Evolutionary conservation across 2,888 invertebrate genomes (phyloP).

Genomic region (Meganola albula): DNA sequence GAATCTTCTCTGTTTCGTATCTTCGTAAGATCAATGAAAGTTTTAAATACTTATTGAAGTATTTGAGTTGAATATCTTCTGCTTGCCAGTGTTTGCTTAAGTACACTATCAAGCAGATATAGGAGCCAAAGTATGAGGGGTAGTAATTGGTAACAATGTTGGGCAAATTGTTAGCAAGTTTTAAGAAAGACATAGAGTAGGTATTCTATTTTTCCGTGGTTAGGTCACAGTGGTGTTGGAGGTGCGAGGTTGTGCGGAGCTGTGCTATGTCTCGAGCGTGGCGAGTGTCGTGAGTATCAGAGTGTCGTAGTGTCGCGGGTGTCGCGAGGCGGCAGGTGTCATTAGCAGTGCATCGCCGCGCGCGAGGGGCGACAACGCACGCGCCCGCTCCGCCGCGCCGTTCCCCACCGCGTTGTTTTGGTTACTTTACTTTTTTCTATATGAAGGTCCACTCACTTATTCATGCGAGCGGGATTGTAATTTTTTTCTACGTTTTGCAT

Average conservation of each 20-base stretch:
- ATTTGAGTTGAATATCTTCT: no score
- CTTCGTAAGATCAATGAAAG: no score
- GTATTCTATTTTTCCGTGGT: no score
- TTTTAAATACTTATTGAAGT: no score
- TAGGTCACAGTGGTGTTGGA: no score
- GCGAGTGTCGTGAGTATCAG: slow-evolving; percentile 14
- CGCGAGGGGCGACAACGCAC: slow-evolving; percentile 13
- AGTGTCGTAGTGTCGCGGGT: slow-evolving; percentile 6
- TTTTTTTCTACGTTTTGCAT: slow-evolving; percentile 68
- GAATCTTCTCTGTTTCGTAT: no score
- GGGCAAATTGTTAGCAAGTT: no score
- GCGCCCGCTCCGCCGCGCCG: slow-evolving; percentile 22
- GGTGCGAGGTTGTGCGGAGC: neutral
- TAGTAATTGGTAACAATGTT: no score
- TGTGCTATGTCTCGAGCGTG: slow-evolving; percentile 2
- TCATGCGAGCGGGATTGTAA: slow-evolving; percentile 73
- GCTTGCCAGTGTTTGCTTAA: no score
- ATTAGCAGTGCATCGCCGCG: slow-evolving; percentile 15
- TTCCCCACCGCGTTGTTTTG: slow-evolving; percentile 41
- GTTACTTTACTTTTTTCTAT: slow-evolving; percentile 65
- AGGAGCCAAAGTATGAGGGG: no score
- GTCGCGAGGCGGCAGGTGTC: slow-evolving; percentile 13
- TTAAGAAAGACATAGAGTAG: no score
- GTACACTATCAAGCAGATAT: no score
- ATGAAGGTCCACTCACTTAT: slow-evolving; percentile 74